A percentile compares a stretch with the other conserved stretches of the same genome.
phyloP scores from a whole-genome alignment of 2,797 vertebrate genomes.

The Chlorospingus flavigularis region DNA sequence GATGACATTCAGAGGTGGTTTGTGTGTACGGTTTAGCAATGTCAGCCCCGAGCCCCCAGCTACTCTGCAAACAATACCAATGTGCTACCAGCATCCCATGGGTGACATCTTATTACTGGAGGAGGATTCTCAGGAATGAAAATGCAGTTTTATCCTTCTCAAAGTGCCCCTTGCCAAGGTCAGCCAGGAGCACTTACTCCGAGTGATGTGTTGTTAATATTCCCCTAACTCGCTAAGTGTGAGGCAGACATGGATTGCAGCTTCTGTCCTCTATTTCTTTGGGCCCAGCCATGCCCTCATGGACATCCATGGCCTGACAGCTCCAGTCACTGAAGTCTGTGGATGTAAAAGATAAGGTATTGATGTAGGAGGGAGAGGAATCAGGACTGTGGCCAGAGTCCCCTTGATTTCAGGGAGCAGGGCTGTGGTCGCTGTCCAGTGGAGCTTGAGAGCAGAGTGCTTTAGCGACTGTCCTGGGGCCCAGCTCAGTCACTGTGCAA shows the following conservation, averaged over 20 bases:
- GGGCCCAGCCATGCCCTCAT: background rate
- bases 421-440: fast-evolving
- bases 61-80: background rate
- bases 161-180: conserved; percentile 44
- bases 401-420: background rate
- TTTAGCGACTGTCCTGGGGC: background rate
- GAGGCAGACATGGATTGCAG: background rate
- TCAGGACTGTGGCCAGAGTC: background rate
- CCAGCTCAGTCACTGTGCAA: background rate
- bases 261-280: background rate
- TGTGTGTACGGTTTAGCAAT: background rate
- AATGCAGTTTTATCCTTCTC: conserved; percentile 44
- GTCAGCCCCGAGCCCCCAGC: background rate
- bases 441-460: background rate
- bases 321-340: background rate
- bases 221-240: background rate
- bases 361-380: background rate
- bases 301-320: background rate
- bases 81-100: conserved; percentile 4
- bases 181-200: conserved; percentile 13
- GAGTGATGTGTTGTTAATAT: background rate
- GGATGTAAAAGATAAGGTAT: background rate
- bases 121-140: conserved; percentile 17
- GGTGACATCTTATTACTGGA: background rate
- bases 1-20: background rate